These are phyloP conservation scores for Ceyx margarethae DNA, from an alignment of 2,113 vertebrate genomes.

Conservation along the genomic window DNA sequence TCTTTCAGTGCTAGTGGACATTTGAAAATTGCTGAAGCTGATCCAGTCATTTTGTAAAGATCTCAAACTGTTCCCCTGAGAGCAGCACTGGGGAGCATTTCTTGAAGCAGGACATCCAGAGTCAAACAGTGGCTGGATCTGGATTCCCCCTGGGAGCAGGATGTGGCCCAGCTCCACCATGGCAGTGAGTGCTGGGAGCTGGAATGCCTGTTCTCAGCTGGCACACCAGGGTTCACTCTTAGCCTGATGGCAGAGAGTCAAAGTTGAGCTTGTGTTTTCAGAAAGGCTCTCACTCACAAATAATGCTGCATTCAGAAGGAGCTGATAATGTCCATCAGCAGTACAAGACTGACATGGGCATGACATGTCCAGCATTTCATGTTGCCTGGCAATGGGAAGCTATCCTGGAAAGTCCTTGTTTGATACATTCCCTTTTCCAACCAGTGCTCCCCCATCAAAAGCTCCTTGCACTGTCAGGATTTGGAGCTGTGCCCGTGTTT, in stretches of 20 bases:
- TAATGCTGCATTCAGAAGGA: not conserved
- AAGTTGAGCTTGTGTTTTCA: not conserved
- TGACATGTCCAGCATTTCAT: not conserved
- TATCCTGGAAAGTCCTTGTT: not conserved
- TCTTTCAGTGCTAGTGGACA: constrained; percentile 58
- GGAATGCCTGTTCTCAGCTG: not conserved
- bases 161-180: constrained; percentile 35
- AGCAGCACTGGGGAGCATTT: constrained; percentile 47
- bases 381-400: not conserved
- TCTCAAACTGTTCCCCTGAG: constrained; percentile 53
- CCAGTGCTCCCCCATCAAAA: not conserved
- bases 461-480: not conserved
- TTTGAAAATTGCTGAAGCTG: constrained; percentile 61
- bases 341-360: not conserved
- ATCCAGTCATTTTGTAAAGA: constrained; percentile 55
- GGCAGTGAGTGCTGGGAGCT: constrained; percentile 33
- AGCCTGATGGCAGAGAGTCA: not conserved
- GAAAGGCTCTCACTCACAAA: not conserved
- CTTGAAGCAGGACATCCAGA: constrained; percentile 63
- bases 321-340: not conserved
- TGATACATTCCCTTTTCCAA: not conserved
- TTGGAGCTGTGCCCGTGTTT: not conserved
- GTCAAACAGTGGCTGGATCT: constrained; percentile 34
- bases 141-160: constrained; percentile 15
- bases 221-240: not conserved